Evolutionary conservation across 2,113 vertebrate species (phyloP).

Genomic region (Leptobrachium ailaonicum): DNA sequence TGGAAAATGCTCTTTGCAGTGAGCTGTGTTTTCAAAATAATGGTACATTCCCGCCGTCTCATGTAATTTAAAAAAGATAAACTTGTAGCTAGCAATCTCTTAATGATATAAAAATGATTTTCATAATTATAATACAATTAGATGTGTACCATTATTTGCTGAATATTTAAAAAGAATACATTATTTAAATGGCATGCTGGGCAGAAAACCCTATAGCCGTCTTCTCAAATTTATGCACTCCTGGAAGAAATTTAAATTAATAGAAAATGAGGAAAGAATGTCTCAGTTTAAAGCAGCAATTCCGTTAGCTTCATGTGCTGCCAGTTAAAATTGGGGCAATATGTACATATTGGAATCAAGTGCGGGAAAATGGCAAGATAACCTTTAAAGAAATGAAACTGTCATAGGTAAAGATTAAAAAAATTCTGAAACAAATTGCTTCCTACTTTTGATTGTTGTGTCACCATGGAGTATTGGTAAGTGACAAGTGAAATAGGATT

Average conservation of each 20-base stretch:
- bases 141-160: not conserved
- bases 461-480: not conserved
- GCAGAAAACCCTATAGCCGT: not conserved
- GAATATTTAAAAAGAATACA: not conserved
- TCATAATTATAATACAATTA: slow-evolving; percentile 10
- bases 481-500: no score
- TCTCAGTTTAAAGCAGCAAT: slow-evolving; percentile 23
- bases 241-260: slow-evolving; percentile 17
- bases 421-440: not conserved
- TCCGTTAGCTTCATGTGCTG: slow-evolving; percentile 20
- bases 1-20: no score
- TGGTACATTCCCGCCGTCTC: no score
- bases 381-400: not conserved
- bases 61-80: no score
- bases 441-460: not conserved
- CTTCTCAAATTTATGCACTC: not conserved
- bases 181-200: not conserved
- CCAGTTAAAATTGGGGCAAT: not conserved
- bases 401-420: slow-evolving; percentile 11
- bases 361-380: not conserved
- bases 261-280: slow-evolving; percentile 5
- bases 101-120: not conserved
- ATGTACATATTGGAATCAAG: not conserved
- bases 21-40: no score
- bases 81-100: no score